Evolutionary conservation across 2,797 vertebrate genomes (phyloP).

Genomic region (Heliangelus exortis): DNA sequence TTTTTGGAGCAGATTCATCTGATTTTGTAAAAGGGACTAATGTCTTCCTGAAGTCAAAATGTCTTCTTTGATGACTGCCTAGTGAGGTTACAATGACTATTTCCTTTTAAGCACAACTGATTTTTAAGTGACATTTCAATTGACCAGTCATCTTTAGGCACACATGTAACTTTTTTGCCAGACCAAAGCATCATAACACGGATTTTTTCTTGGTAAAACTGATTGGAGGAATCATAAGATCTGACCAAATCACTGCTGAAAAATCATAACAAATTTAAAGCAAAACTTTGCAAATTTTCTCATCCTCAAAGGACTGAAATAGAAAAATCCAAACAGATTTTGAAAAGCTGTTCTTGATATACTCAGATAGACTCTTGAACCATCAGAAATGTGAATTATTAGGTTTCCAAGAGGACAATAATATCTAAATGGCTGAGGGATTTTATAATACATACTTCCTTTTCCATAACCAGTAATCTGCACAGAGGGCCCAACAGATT

Average conservation of each 20-base stretch:
- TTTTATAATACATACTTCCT: not conserved
- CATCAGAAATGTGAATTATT: not conserved
- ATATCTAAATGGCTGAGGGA: not conserved
- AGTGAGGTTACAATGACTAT: not conserved
- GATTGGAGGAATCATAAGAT: not conserved
- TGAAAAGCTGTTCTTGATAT: not conserved
- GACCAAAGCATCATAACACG: not conserved
- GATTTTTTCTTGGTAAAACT: not conserved
- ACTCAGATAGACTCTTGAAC: not conserved
- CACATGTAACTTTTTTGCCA: not conserved
- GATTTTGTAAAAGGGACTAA: not conserved
- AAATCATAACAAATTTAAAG: not conserved
- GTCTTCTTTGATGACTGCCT: not conserved
- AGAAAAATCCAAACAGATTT: not conserved
- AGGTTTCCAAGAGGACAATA: not conserved
- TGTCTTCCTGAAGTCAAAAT: not conserved
- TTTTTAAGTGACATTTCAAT: not conserved
- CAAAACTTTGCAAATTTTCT: not conserved
- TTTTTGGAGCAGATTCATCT: not conserved
- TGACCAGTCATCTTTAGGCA: not conserved
- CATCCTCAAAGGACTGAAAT: not conserved
- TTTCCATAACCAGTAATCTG: not conserved
- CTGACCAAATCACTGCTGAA: not conserved
- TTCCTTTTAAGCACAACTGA: not conserved
- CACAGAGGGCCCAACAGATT: not conserved